Evolutionary conservation across 2,888 invertebrate species (phyloP), one percentile per base, ranked within the genome.

Genomic region (Leptinotarsa peninsularis): DNA sequence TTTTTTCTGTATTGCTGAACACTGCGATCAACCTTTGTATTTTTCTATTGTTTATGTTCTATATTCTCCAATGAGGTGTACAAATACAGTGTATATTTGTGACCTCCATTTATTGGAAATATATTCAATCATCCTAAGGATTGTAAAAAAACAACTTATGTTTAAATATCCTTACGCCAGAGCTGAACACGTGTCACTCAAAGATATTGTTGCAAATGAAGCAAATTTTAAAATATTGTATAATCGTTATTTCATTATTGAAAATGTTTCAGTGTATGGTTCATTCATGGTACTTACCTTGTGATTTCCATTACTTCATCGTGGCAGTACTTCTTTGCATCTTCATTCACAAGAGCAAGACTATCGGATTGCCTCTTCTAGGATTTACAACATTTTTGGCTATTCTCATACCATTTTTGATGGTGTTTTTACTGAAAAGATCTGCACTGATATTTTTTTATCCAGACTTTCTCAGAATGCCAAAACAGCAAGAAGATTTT

Each of bases 211-310:
- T 43, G 43, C 43, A 43, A 43, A 10, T 43, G 10, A 43, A 43
- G 52, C 52, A 17, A 52, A 17, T 52, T 52, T 52, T 2, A 50
- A n/a, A 71, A 50, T 18, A 14, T 13, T 52, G 21, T 52, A 18
- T 27, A 49, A 43, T 58, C 56, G 56, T n/a, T 21, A 14, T 43
- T 43, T 5, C 49, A 49, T 33, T 33, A 17, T 54, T 18, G 4
- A 66, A 23, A 72, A 69, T 75, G 70, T 87, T 89, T 58, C 87
- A 93, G 93, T 93, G 93, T 82, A 89, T 93, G 86, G 89, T 91
- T 1, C 90, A 91, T 76, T 90, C 92, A 1, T 94, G 93, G 93
- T 93, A 93, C 86, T 89, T 93, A 56, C 91, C 93, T 0, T 92
- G 92, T 75, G 93, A 94, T 86, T 92, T 93, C 87, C 93, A 93